Percentiles rank a stretch among this genome's conserved stretches.
Evolutionary conservation across 2,797 vertebrate species (phyloP).

Genomic region (Danio jaintianensis): DNA sequence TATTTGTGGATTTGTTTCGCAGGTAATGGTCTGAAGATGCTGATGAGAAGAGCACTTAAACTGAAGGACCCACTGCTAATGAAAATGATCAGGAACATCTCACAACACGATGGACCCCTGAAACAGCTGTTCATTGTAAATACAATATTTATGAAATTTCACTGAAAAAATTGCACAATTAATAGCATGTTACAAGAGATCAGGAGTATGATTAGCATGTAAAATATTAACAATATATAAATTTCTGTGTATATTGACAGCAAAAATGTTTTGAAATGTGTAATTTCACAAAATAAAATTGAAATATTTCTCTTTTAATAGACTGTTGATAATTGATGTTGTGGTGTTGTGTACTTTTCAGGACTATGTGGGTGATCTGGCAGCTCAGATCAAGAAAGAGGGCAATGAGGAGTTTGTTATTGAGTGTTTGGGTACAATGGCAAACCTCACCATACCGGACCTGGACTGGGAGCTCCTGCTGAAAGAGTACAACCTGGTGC

Average conservation of each 20-base stretch:
- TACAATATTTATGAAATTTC: conserved; percentile 17
- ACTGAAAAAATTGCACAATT: too few relatives aligned
- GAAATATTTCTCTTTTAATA: not conserved
- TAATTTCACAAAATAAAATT: not conserved
- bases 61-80: conserved; percentile 90
- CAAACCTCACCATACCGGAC: conserved; percentile 91
- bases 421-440: conserved; percentile 93
- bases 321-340: conserved; percentile 70
- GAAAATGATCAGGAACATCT: conserved; percentile 97
- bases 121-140: conserved; percentile 92
- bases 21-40: conserved; percentile 91
- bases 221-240: too few relatives aligned
- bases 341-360: conserved; percentile 58
- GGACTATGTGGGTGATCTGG: conserved; percentile 94
- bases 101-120: conserved; percentile 87
- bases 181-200: too few relatives aligned
- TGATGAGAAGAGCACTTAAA: conserved; percentile 92
- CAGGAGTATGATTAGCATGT: too few relatives aligned
- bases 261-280: not conserved
- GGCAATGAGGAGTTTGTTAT: conserved; percentile 93
- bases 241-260: not conserved
- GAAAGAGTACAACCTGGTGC: conserved; percentile 92
- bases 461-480: conserved; percentile 94
- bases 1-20: conserved; percentile 34
- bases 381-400: conserved; percentile 88